Conservation (phyloP, 2,113 vertebrate genomes). For the Sinocyclocheilus anshuiensis region DNA sequence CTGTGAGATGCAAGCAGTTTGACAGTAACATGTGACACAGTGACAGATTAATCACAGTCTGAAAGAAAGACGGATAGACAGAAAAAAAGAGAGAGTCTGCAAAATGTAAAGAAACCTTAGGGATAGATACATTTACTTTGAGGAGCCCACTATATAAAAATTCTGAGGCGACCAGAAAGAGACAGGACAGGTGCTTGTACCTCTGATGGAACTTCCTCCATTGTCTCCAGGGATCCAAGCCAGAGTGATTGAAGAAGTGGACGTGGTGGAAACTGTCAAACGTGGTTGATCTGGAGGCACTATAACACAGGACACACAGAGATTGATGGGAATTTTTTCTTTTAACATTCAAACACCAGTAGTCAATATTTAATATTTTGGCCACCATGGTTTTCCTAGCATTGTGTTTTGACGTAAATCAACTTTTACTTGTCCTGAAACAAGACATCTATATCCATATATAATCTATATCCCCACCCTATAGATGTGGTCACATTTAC, state of each 20-base stretch:
- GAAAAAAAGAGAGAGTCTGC: not conserved
- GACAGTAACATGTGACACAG: slow-evolving; percentile 19
- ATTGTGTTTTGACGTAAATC: no score
- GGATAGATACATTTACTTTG: not conserved
- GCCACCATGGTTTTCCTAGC: no score
- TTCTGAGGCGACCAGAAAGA: not conserved
- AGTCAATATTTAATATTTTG: not conserved
- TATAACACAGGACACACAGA: slow-evolving; percentile 59
- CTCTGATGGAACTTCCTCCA: slow-evolving; percentile 84
- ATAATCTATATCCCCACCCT: not conserved
- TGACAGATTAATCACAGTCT: not conserved
- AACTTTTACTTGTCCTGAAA: not conserved
- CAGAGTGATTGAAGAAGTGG: slow-evolving; percentile 88
- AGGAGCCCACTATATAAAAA: not conserved
- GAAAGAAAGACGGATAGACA: slow-evolving; percentile 19
- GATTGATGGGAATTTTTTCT: not conserved
- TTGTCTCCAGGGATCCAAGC: slow-evolving; percentile 99
- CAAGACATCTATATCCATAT: not conserved
- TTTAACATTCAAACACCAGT: not conserved
- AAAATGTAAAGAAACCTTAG: not conserved
- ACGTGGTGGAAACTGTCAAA: slow-evolving; percentile 94
- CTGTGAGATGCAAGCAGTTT: not conserved
- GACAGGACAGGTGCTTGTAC: slow-evolving; percentile 45
- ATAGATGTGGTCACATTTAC: not conserved
- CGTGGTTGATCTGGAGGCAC: slow-evolving; percentile 97